Evolutionary conservation across 2,888 invertebrate genomes (phyloP).

Genomic region (Eupeodes latifasciatus): DNA sequence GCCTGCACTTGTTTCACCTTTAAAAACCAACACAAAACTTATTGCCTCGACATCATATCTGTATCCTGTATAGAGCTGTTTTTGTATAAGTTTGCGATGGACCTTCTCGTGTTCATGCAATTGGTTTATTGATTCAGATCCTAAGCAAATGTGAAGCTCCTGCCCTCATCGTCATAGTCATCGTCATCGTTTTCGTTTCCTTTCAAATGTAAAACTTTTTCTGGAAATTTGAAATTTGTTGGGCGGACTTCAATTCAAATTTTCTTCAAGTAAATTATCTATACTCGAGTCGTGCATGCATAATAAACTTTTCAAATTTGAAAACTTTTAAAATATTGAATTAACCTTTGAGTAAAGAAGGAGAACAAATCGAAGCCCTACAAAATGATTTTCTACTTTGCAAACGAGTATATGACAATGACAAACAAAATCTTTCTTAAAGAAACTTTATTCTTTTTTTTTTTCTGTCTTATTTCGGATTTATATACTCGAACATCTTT

Average conservation of each 20-base stretch:
- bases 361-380: conserved; percentile 10
- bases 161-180: conserved; percentile 1
- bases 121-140: conserved; percentile 18
- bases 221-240: conserved; percentile 19
- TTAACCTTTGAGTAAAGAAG: conserved; percentile 39
- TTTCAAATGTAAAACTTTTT: conserved; percentile 44
- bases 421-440: conserved; percentile 19
- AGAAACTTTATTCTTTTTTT: conserved; percentile 9
- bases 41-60: no score
- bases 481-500: neutral
- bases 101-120: neutral
- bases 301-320: conserved; percentile 45
- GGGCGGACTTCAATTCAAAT: conserved; percentile 38
- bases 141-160: conserved; percentile 8
- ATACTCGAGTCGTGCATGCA: conserved; percentile 25
- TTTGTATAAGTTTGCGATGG: neutral
- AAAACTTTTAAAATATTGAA: conserved; percentile 51
- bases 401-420: conserved; percentile 19
- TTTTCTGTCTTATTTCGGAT: neutral
- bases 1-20: no score
- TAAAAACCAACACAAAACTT: no score
- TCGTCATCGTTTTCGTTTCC: conserved; percentile 17
- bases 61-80: no score
- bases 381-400: conserved; percentile 18
- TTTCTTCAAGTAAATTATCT: conserved; percentile 26